Base-by-base conservation (phyloP, 2,113 vertebrate species). In the Alligator sinensis region DNA sequence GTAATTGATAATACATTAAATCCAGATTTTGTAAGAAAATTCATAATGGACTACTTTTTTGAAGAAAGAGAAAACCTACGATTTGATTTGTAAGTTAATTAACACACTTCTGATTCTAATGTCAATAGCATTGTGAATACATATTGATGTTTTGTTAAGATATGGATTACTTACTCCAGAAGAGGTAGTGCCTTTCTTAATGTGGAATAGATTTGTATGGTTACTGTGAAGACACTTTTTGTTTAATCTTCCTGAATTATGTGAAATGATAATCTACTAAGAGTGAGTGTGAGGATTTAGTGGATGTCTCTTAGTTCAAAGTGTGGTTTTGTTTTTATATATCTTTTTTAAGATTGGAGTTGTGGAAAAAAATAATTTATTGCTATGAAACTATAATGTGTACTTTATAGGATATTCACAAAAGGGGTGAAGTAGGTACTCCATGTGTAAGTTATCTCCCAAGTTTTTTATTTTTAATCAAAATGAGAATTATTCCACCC, bases 1-100 rank as follows among this genome's bases (percentile, higher is more conserved):
- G 99, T 99, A 92, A 99, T 99, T 55, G 99, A 99, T 98, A 99
- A 99, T 98, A 99, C 99, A 30, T 98, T 99, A 94, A 99, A 99
- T 95, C 99, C 99, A 77, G 99, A 99, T 95, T 99, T 99, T 98
- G 99, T 99, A 92, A 98, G 98, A 95, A 99, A 99, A 97, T 99
- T 99, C 97, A 98, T 99, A 96, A 97, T 99, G 98, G 99, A 99
- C 97, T 99, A 99, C 97, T 99, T 99, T 97, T 99, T 99, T 95
- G 99, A 99, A 97, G 99, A 99, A 96, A 98, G 99, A 89, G 99
- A 99, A 96, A 99, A 99, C 92, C 98, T 99, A 38, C 98, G 99
- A 77, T 99, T 99, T 98, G 99, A 99, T 97, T 97, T 99, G 99
- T 99, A 97, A 99, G 99, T 99, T 96, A 76, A n/a, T 62, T 63